Base-by-base conservation (phyloP, 2,888 invertebrate genomes). In the Coelinius sp. region DNA sequence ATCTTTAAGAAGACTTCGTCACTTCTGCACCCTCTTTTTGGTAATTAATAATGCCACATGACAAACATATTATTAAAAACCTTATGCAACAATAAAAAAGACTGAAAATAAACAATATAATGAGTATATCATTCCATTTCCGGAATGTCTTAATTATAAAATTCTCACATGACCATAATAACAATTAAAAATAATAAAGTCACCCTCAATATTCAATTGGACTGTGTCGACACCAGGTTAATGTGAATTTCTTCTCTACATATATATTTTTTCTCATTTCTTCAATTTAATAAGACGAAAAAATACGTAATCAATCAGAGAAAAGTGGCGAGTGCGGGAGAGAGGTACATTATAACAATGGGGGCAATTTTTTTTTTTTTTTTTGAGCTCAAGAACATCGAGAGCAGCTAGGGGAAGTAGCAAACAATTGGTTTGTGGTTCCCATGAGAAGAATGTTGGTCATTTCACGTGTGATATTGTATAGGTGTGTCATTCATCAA, bases 321-420 rank as follows among this genome's bases (percentile, higher is more conserved):
- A 59, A 31, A 59, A 59, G 12, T 62, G 38, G 59, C 46, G 35
- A 17, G 22, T 31, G 59, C 46, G 24, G 24, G 20, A 35, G 46
- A 20, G 17, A 20, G 17, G 8, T 20, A 10, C n/a, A 6, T 14
- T 22, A 20, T n/a, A 59, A 59, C 44, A 76, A 75, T 73, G 74
- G 75, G 72, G 78, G 78, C 79, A 81, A 80, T 70, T 75, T 70
- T 83, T 81, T 78, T n/a, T n/a, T n/a, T n/a, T n/a, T n/a, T n/a
- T n/a, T 72, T 74, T 75, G 81, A 81, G 80, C 78, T 78, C 79
- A 82, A 82, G 72, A 75, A 73, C 75, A 72, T 79, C 78, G 78
- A 80, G 84, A 59, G 59, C 59, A 35, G 14, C 31, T 31, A 17
- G 35, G 17, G 35, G 35, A 20, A 82, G 80, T 74, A 77, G 78